phyloP scores from a whole-genome alignment of 2,797 vertebrate genomes.

The Sebastes vulpes region DNA sequence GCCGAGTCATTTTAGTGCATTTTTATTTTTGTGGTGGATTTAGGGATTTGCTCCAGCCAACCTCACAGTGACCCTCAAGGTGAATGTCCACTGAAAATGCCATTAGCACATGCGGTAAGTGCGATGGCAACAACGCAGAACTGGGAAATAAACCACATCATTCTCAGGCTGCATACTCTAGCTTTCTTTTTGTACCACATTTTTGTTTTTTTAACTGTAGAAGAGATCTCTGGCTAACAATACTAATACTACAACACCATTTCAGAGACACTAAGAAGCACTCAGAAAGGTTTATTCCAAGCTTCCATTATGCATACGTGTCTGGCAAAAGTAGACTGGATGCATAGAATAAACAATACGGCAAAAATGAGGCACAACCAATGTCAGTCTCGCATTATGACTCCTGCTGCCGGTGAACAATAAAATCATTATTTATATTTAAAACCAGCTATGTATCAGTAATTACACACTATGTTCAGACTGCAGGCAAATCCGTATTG shows the following conservation, averaged over 20 bases:
- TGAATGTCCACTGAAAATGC: not conserved
- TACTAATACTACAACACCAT: not conserved
- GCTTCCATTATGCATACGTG: not conserved
- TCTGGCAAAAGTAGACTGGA: not conserved
- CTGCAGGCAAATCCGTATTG: no score
- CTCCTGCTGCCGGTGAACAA: not conserved
- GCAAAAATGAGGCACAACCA: not conserved
- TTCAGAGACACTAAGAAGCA: not conserved
- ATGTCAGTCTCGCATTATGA: not conserved
- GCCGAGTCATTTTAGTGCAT: not conserved
- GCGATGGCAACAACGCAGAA: not conserved
- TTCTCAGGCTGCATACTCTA: not conserved
- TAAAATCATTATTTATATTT: not conserved
- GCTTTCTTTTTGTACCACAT: not conserved
- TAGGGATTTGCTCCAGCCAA: conserved; percentile 21
- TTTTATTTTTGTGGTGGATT: not conserved
- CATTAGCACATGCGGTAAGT: not conserved
- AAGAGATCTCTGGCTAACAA: not conserved
- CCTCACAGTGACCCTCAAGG: not conserved
- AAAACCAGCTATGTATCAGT: not conserved
- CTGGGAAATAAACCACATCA: not conserved
- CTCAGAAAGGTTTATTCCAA: not conserved
- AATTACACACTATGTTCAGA: not conserved
- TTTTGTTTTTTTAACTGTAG: not conserved
- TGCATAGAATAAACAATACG: not conserved